Conservation (phyloP, 2,888 invertebrate species). For the Phortica okadai region DNA sequence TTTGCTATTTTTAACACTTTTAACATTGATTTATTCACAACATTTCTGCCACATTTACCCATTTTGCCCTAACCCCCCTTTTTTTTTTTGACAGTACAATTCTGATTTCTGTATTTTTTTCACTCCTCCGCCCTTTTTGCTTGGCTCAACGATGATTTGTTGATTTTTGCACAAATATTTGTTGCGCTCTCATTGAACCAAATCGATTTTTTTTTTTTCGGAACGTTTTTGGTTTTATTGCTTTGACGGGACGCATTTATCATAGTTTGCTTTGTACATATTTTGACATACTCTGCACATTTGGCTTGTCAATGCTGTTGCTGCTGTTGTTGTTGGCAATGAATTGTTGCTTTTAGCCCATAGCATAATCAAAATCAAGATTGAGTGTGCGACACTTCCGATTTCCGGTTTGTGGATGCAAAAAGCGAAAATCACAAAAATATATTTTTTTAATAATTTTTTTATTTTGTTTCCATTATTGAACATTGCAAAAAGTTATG, state of each 20-base stretch:
- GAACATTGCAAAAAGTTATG: neutral
- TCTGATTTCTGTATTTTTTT: neutral
- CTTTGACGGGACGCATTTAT: constrained; percentile 46
- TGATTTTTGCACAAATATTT: constrained; percentile 24
- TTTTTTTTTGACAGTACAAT: constrained; percentile 37
- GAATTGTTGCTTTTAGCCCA: neutral
- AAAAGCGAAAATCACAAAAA: neutral
- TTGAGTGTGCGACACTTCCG: constrained; percentile 57
- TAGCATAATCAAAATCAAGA: neutral
- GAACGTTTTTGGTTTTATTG: constrained; percentile 13
- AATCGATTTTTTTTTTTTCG: constrained; percentile 36
- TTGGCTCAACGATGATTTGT: constrained; percentile 24
- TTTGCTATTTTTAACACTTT: constrained; percentile 66
- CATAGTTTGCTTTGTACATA: constrained; percentile 41
- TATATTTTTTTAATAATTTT: too few species aligned
- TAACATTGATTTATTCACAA: constrained; percentile 68
- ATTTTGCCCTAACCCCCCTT: constrained; percentile 35
- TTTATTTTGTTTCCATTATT: neutral
- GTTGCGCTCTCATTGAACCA: neutral
- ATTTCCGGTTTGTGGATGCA: constrained; percentile 48
- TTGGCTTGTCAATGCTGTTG: constrained; percentile 21
- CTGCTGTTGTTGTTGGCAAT: constrained; percentile 32
- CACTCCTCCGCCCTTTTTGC: neutral
- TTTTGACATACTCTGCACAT: constrained; percentile 20
- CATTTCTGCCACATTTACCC: constrained; percentile 45